Base-by-base conservation (phyloP, 2,797 vertebrate genomes). In the Enteromius afrohamiltoni region DNA sequence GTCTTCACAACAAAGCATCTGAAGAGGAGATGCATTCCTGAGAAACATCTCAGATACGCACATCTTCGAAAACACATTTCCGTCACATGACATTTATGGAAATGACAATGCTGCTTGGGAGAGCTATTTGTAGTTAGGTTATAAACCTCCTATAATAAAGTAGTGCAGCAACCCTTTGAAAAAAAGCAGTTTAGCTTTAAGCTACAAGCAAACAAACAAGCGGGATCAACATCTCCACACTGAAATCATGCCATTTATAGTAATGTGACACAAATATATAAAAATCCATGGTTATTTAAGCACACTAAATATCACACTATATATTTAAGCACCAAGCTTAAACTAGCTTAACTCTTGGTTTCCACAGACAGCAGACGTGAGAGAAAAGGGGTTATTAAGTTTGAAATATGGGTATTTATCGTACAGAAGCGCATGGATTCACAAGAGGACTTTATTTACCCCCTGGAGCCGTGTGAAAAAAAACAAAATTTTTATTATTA, bases 1-100 rank as follows among this genome's bases (percentile, higher is more conserved):
- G 6, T n/a, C 55, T 74, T 82, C 11, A 40, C 60, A 82, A 76
- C 60, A 68, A 69, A 68, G 34, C 47, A 58, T 58, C 6, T 58
- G 9, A 68, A 58, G 73, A 68, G 21, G 42, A 75, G 73, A 68
- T 4, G n/a, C 81, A 77, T 55, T 45, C 34, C 23, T 55, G 23
- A 67, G 47, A 68, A 55, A 42, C 62, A 31, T 34, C 5, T 26
- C 16, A 78, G 42, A 49, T n/a, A 60, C 1, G 8, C 17, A 37
- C 42, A 51, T 23, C 62, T 51, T 55, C n/a, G 53, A 67, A 74
- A 58, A 45, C 29, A 29, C 6, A 23, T 49, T 62, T 49, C 69
- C 47, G 16, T 19, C 42, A 74, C 31, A 73, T 49, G 26, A 31
- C 40, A 34, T 79, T 79, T n/a, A 67, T 21, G 21, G 26, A 73